Percentiles rank a stretch among this genome's conserved stretches.
Conservation (phyloP, 2,113 vertebrate species). For the Columba livia region DNA sequence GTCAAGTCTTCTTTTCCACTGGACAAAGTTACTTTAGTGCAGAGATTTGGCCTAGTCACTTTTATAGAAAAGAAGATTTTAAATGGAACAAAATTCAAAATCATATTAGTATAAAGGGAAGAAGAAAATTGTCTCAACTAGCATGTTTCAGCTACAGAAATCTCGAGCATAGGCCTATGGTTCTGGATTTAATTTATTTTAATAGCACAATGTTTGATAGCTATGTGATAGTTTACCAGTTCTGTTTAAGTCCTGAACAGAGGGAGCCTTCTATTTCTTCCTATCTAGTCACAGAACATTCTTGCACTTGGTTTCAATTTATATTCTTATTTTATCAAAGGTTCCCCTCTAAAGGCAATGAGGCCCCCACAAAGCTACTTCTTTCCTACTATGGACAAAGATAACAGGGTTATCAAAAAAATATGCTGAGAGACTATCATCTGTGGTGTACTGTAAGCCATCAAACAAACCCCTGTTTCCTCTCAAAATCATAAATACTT, state of each 20-base stretch:
- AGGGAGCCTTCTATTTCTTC: neutral
- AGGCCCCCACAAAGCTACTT: neutral
- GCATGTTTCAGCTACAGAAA: neutral
- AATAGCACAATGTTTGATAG: neutral
- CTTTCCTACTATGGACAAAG: slow-evolving; percentile 4
- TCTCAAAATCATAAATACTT: slow-evolving; percentile 28
- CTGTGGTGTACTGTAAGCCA: neutral
- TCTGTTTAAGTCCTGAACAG: neutral
- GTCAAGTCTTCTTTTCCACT: neutral
- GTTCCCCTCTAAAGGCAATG: neutral
- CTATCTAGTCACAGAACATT: neutral
- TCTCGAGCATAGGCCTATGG: neutral
- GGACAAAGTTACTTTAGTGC: neutral
- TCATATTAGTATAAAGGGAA: neutral
- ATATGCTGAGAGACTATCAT: neutral
- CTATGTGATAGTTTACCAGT: neutral
- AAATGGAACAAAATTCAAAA: neutral
- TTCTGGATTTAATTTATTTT: slow-evolving; percentile 4
- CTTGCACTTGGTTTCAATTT: neutral
- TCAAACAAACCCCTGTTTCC: neutral
- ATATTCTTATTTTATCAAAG: neutral
- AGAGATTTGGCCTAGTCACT: neutral
- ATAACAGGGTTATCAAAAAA: neutral
- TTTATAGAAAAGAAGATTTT: neutral
- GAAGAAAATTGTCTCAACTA: neutral